Base-by-base conservation (phyloP, 2,888 invertebrate genomes). In the Spodoptera picta region DNA sequence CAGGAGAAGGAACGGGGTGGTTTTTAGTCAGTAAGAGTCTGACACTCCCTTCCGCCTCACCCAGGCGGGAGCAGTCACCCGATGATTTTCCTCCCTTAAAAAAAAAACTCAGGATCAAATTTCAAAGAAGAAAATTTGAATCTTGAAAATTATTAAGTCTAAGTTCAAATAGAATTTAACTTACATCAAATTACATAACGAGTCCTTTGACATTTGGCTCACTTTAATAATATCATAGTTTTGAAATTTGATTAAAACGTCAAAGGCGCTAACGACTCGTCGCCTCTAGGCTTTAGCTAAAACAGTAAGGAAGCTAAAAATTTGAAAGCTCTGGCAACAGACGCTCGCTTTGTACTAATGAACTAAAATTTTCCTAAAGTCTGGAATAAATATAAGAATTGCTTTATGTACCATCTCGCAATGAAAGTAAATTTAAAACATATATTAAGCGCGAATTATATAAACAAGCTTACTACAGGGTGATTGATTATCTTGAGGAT, bases 251-350 rank as follows among this genome's bases (percentile, higher is more conserved):
- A 65, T 74, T 59, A 57, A 42, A 44, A 47, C 31, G 44, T 71
- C 51, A 67, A 58, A 67, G 48, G 72, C 7, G 42, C 46, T 75
- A 74, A 75, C 64, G 73, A 67, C 48, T 62, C 54, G 52, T 48
- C 64, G 51, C 54, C 44, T 31, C 11, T 41, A 41, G 41, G 23
- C 31, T 58, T 7, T 10, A 11, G 49, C 42, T 57, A 44, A 63
- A 69, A 67, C 49, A 12, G 47, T 24, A 31, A 42, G 36, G 41
- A 19, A 50, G 48, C 53, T 53, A 43, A 56, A 70, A 58, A 49
- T 49, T 0, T 45, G 58, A 60, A 49, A 56, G 4, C 31, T 47
- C 23, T 6, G 9, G 6, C 31, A 57, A 10, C 54, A 60, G n/a
- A 49, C 44, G 49, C 43, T 60, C 24, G 27, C 27, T 75, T 59